phyloP scores from a whole-genome alignment of 2,888 invertebrate species.

The Serripes groenlandicus region DNA sequence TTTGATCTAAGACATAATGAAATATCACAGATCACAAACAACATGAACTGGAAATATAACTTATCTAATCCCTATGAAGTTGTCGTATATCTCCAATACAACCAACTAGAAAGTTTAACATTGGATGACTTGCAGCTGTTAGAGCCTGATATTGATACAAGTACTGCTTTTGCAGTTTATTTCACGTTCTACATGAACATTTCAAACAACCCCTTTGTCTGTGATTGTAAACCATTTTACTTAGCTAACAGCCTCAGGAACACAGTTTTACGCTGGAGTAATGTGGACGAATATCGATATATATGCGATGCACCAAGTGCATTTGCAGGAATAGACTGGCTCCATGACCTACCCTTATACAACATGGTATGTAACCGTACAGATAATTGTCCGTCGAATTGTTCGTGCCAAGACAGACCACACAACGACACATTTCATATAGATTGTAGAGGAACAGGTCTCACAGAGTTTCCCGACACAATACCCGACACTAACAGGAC shows the following conservation, averaged over 20 bases:
- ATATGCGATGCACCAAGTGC: slow-evolving; percentile 51
- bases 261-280: slow-evolving; percentile 56
- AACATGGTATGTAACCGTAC: slow-evolving; percentile 60
- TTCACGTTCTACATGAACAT: slow-evolving; percentile 53
- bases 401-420: slow-evolving; percentile 67
- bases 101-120: slow-evolving; percentile 31
- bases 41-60: slow-evolving; percentile 64
- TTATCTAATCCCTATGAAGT: slow-evolving; percentile 61
- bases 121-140: slow-evolving; percentile 27
- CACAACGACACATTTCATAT: slow-evolving; percentile 59
- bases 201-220: slow-evolving; percentile 62
- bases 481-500: slow-evolving; percentile 43
- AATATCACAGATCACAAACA: slow-evolving; percentile 59
- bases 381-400: slow-evolving; percentile 52
- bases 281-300: slow-evolving; percentile 60
- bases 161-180: neutral
- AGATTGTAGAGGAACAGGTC: slow-evolving; percentile 53
- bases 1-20: slow-evolving; percentile 61
- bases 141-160: neutral
- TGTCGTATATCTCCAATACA: slow-evolving; percentile 50
- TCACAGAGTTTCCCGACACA: slow-evolving; percentile 49
- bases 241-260: slow-evolving; percentile 37
- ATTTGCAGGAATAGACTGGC: slow-evolving; percentile 50
- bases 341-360: slow-evolving; percentile 61
- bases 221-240: slow-evolving; percentile 60